phyloP scores from a whole-genome alignment of 2,797 vertebrate genomes.

The Brotula barbata region DNA sequence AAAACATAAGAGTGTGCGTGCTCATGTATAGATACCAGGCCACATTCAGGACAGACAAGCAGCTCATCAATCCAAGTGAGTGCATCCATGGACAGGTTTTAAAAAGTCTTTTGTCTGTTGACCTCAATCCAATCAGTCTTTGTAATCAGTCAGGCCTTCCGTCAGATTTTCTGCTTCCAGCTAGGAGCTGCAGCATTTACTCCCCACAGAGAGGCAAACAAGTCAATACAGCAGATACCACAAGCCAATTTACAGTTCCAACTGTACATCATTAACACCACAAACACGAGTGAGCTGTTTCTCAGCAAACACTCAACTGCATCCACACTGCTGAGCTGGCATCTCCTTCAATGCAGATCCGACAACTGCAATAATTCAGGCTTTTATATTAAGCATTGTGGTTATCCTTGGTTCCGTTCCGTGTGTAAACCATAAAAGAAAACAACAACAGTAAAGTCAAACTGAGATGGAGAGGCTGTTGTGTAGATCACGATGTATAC shows the following conservation, averaged over 20 bases:
- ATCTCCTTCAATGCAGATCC: neutral
- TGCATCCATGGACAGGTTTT: slow-evolving; percentile 45
- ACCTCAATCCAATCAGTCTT: slow-evolving; percentile 58
- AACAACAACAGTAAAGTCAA: too few relatives aligned
- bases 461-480: neutral
- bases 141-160: slow-evolving; percentile 36
- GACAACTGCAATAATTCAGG: neutral
- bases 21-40: slow-evolving; percentile 25
- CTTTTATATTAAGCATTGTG: neutral
- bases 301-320: neutral
- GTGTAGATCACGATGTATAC: slow-evolving; percentile 13
- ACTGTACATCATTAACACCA: slow-evolving; percentile 1
- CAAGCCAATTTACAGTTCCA: neutral
- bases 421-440: too few relatives aligned
- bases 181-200: slow-evolving; percentile 5
- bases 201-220: neutral
- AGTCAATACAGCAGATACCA: slow-evolving; percentile 15
- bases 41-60: slow-evolving; percentile 23
- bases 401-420: too few relatives aligned
- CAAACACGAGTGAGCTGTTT: neutral
- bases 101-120: slow-evolving; percentile 64
- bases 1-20: too few relatives aligned
- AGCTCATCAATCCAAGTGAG: slow-evolving; percentile 50
- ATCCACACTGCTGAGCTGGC: neutral
- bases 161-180: slow-evolving; percentile 14